Base-by-base conservation (phyloP, 1,140 invertebrate genomes). In the Drosophila seguyi region DNA sequence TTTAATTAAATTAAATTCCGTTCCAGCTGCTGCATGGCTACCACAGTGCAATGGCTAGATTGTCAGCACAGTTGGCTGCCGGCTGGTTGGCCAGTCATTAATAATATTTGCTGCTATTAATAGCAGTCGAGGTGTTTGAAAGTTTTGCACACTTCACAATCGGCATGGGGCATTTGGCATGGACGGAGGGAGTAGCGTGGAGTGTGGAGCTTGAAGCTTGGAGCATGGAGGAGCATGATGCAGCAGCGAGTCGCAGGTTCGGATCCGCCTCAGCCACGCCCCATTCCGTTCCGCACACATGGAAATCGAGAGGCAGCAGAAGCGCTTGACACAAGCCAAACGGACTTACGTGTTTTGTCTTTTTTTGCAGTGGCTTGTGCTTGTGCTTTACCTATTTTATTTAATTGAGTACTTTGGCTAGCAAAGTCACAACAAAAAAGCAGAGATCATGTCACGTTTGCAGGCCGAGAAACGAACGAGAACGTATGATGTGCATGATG, bases 81-180 rank as follows among this genome's bases (percentile, higher is more conserved):
- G 44, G 42, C 20, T 45, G 42, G 66, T 61, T 45, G 36, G 39
- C 47, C 52, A 42, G 75, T 69, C 78, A 88, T 88, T 86, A 86
- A 86, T 76, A 72, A 86, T 76, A 67, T 83, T 75, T 67, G 60
- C 47, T 20, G 72, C 82, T 85, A 85, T 85, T 86, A 84, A 84
- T 84, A 84, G 72, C 50, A 47, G 34, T 34, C 31, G 60, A 87
- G 72, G 79, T 86, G 84, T 79, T 87, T 86, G 57, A 79, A 68
- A 82, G 57, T 58, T 82, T 83, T 87, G 50, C 67, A 68, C 75
- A 62, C 75, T 45, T 67, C 47, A 58, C 69, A 73, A 73, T 72
- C 53, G 69, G 67, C 67, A 74, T 74, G 57, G 58, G 31, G 69
- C 69, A 42, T 45, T 67, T n/a, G 20, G 6, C 3, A 13, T 34